Conservation (phyloP, 2,797 vertebrate species). For the Pseudochromis fuscus region DNA sequence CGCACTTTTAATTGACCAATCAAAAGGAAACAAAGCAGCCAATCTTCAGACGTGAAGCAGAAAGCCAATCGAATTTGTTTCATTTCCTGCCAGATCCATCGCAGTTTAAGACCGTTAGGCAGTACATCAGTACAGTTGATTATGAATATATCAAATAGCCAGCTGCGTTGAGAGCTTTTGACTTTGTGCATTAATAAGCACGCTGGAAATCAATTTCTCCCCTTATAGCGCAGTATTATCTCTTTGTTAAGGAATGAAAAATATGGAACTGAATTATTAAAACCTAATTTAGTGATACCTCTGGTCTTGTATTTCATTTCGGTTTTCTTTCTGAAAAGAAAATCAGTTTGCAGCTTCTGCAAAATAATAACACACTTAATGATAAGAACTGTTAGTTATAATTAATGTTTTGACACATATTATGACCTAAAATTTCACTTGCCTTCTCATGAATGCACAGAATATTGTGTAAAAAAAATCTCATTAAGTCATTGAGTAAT, state of each 20-base stretch:
- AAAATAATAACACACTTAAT: conserved; percentile 2
- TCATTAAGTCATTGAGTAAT: neutral
- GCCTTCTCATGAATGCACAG: neutral
- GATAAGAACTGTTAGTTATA: neutral
- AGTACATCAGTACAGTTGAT: conserved; percentile 79
- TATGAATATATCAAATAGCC: conserved; percentile 77
- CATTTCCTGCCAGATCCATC: conserved; percentile 78
- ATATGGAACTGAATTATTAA: conserved; percentile 58
- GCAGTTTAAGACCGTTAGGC: conserved; percentile 58
- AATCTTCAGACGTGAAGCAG: conserved; percentile 68
- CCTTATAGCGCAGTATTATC: conserved; percentile 42
- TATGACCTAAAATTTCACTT: neutral
- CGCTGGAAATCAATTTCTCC: conserved; percentile 57
- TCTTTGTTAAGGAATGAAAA: conserved; percentile 53
- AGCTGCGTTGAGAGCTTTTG: conserved; percentile 72
- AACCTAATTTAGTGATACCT: conserved; percentile 54
- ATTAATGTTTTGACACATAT: neutral
- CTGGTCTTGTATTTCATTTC: conserved; percentile 40
- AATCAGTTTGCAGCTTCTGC: conserved; percentile 7
- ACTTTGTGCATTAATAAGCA: conserved; percentile 70
- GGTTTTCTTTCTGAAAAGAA: conserved; percentile 6
- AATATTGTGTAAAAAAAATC: neutral
- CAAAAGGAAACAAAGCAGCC: conserved; percentile 77
- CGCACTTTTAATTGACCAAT: conserved; percentile 82
- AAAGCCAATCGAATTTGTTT: conserved; percentile 78